Evolutionary conservation across 1,140 invertebrate genomes (phyloP).

Genomic region (Hetaerina americana): DNA sequence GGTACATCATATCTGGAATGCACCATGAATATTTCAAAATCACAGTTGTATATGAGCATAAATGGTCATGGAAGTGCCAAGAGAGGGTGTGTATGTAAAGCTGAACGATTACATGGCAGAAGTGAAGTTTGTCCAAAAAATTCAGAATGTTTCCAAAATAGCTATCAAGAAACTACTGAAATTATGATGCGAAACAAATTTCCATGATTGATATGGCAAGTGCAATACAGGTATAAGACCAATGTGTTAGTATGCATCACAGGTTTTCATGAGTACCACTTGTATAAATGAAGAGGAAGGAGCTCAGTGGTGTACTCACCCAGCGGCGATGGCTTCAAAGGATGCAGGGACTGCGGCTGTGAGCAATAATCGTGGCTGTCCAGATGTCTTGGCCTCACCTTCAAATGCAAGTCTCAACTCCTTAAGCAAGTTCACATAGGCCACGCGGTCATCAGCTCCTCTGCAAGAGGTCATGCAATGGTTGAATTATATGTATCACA

Average conservation of each 20-base stretch:
- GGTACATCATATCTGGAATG: slow-evolving; percentile 66
- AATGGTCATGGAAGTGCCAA: not conserved
- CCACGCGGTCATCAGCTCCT: slow-evolving; percentile 67
- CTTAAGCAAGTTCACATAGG: slow-evolving; percentile 66
- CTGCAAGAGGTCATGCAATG: slow-evolving; percentile 27
- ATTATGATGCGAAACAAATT: no score
- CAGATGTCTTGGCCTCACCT: slow-evolving; percentile 63
- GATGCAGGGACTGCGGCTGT: slow-evolving; percentile 85
- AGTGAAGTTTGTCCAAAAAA: no score
- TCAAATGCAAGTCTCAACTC: slow-evolving; percentile 81
- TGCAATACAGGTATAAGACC: no score
- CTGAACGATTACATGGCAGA: no score
- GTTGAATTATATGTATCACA: not conserved
- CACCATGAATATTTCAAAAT: not conserved
- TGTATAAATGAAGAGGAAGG: not conserved
- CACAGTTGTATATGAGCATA: not conserved
- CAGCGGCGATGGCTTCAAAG: slow-evolving; percentile 82
- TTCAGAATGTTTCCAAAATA: no score
- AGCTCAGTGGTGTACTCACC: slow-evolving; percentile 31
- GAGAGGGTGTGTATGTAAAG: no score
- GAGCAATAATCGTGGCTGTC: slow-evolving; percentile 64
- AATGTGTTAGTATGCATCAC: no score
- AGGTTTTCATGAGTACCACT: not conserved
- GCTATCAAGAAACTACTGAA: no score
- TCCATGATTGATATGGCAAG: no score